Evolutionary conservation across 2,888 invertebrate genomes (phyloP).

Genomic region (Anthophora plumipes): DNA sequence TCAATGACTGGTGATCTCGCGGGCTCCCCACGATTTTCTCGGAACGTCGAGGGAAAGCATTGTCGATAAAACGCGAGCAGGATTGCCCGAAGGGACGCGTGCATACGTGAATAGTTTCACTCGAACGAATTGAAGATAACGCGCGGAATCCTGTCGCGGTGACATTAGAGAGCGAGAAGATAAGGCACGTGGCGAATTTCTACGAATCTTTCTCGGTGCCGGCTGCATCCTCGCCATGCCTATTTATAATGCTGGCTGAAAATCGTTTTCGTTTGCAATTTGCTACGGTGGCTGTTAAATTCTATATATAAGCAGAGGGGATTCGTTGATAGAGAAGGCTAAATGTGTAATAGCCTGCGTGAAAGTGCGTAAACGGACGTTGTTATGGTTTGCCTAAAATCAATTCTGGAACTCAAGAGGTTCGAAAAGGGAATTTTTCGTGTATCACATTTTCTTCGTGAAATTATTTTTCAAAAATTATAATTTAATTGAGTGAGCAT

Average conservation of each 20-base stretch:
- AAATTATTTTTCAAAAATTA: no score
- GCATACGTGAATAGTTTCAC: neutral
- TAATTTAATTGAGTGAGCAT: no score
- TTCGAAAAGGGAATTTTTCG: no score
- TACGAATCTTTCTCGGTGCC: constrained; percentile 36
- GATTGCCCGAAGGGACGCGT: neutral
- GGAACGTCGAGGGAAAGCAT: neutral
- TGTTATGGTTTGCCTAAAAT: no score
- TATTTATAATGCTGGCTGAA: constrained; percentile 45
- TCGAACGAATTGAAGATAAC: constrained; percentile 22
- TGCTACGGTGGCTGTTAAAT: neutral
- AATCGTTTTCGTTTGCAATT: constrained; percentile 27
- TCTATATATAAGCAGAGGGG: neutral
- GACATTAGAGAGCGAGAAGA: constrained; percentile 45
- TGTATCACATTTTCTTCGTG: no score
- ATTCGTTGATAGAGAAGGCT: no score
- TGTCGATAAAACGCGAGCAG: neutral
- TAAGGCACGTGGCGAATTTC: constrained; percentile 43
- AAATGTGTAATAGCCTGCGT: neutral
- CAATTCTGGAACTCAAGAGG: no score
- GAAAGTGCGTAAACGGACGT: no score
- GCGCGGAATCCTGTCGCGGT: constrained; percentile 23
- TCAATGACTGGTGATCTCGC: neutral
- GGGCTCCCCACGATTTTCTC: neutral
- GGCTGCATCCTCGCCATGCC: constrained; percentile 2